These are phyloP conservation scores for Troides aeacus DNA, from an alignment of 2,888 invertebrate genomes.

Conservation along the genomic window DNA sequence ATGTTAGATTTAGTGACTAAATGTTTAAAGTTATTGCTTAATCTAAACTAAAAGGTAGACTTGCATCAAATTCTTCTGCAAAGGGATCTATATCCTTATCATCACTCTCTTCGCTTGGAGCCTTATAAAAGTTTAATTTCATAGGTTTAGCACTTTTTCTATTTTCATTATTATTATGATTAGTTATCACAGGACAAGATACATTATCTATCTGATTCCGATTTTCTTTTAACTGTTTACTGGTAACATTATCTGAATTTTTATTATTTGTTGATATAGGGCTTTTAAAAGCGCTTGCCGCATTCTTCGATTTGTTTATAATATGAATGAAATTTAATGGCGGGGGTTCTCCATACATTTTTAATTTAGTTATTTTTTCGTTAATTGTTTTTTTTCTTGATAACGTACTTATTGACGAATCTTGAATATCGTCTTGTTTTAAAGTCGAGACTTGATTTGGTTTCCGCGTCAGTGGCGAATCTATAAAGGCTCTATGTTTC, in stretches of 20 bases:
- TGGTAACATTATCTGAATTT: constrained; percentile 42
- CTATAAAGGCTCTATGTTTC: constrained; percentile 56
- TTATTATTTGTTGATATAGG: constrained; percentile 49
- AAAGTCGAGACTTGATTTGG: constrained; percentile 53
- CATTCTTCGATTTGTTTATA: constrained; percentile 57
- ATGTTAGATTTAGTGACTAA: too few species aligned
- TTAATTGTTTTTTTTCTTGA: constrained; percentile 55
- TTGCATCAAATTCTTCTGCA: constrained; percentile 65
- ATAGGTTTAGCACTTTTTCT: constrained; percentile 51
- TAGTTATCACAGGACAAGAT: constrained; percentile 49
- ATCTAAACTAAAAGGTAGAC: constrained; percentile 71
- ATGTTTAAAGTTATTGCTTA: constrained; percentile 31
- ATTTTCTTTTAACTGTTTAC: constrained; percentile 7
- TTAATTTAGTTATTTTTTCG: constrained; percentile 73
- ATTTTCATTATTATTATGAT: constrained; percentile 52
- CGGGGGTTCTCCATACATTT: constrained; percentile 78
- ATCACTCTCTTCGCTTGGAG: constrained; percentile 36
- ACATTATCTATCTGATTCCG: constrained; percentile 18
- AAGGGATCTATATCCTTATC: constrained; percentile 54
- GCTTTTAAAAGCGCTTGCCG: constrained; percentile 62
- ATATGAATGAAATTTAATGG: constrained; percentile 74
- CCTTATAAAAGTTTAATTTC: constrained; percentile 51
- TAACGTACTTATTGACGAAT: constrained; percentile 51
- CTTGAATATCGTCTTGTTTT: constrained; percentile 53
- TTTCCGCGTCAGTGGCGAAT: constrained; percentile 50